A percentile compares a stretch with the other conserved stretches of the same genome.
phyloP scores from a whole-genome alignment of 1,140 invertebrate species.

The Panagrolaimus sp. region DNA sequence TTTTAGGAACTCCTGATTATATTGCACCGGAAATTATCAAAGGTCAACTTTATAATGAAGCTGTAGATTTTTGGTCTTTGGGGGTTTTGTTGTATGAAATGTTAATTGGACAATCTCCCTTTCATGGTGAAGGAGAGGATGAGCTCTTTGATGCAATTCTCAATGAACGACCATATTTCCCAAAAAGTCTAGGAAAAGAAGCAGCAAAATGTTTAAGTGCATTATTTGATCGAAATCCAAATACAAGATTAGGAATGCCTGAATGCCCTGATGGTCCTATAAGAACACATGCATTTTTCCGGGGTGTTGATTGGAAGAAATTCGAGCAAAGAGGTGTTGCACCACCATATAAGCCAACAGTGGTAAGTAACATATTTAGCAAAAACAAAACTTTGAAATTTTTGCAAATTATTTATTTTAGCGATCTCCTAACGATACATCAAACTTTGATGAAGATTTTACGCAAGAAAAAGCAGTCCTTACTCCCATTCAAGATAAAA shows the following conservation, averaged over 20 bases:
- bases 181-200: constrained; percentile 90
- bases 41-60: constrained; percentile 91
- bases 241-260: constrained; percentile 83
- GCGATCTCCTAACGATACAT: constrained; percentile 93
- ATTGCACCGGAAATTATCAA: constrained; percentile 69
- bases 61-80: constrained; percentile 81
- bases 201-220: constrained; percentile 93
- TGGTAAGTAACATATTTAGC: constrained; percentile 68
- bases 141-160: constrained; percentile 97
- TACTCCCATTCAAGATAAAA: constrained; percentile 82
- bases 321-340: constrained; percentile 81
- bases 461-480: constrained; percentile 93
- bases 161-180: constrained; percentile 95
- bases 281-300: constrained; percentile 85
- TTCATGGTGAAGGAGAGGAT: constrained; percentile 98
- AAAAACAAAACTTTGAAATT: background rate
- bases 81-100: constrained; percentile 54
- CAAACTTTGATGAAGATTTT: constrained; percentile 98
- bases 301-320: constrained; percentile 89
- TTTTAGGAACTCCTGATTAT: constrained; percentile 19
- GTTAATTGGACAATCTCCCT: constrained; percentile 78
- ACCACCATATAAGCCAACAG: constrained; percentile 94
- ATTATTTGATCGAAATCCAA: constrained; percentile 97
- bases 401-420: constrained; percentile 65
- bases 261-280: constrained; percentile 74